Evolutionary conservation across 2,113 vertebrate species (phyloP).

Genomic region (Brachyistius frenatus): DNA sequence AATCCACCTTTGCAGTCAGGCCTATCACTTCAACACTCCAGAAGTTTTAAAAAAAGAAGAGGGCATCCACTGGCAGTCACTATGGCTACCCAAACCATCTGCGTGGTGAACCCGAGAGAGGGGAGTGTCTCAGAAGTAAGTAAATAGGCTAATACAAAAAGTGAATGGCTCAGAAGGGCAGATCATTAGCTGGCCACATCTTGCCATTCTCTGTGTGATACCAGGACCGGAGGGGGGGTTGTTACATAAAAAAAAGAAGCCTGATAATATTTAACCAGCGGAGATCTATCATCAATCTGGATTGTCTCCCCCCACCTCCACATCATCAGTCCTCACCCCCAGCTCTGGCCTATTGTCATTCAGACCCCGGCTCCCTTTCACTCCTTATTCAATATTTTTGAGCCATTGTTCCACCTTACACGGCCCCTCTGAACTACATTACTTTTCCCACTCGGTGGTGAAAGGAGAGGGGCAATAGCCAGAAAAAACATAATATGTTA

Average conservation of each 20-base stretch:
- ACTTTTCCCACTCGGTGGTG: constrained; percentile 76
- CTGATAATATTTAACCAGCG: constrained; percentile 85
- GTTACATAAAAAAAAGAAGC: constrained; percentile 74
- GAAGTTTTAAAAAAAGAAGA: constrained; percentile 22
- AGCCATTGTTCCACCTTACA: constrained; percentile 81
- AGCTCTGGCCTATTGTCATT: constrained; percentile 79
- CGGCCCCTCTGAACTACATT: constrained; percentile 78
- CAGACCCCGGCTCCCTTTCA: constrained; percentile 73
- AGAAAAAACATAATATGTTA: constrained; percentile 74
- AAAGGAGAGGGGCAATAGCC: constrained; percentile 60
- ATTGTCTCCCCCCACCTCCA: constrained; percentile 14
- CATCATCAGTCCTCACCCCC: constrained; percentile 69
- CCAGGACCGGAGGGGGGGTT: constrained; percentile 50
- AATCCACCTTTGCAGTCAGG: too few species aligned
- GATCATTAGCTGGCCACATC: constrained; percentile 78
- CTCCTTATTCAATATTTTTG: constrained; percentile 83
- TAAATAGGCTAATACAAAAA: constrained; percentile 75
- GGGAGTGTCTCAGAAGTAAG: constrained; percentile 70
- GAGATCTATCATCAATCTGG: constrained; percentile 79
- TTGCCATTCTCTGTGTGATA: constrained; percentile 70
- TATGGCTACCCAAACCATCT: constrained; percentile 76
- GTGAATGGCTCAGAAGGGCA: constrained; percentile 76
- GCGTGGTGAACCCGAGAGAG: constrained; percentile 60
- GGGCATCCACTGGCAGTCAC: constrained; percentile 42
- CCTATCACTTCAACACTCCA: too few species aligned